A percentile compares a stretch with the other conserved stretches of the same genome.
These are phyloP conservation scores for Dendrolimus punctatus DNA, from an alignment of 1,140 invertebrate genomes.

Conservation along the genomic window DNA sequence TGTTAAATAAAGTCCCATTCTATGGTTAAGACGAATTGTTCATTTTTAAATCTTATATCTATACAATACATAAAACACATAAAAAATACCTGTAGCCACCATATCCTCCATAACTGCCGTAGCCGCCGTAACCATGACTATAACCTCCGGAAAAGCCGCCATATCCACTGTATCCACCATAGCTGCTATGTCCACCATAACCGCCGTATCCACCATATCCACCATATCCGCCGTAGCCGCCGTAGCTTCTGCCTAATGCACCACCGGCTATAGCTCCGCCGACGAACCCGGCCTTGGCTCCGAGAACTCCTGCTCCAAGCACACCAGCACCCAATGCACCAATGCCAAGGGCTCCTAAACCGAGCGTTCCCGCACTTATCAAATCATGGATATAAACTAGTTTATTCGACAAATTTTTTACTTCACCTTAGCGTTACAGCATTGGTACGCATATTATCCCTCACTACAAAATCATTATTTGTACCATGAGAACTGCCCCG, in stretches of 20 bases:
- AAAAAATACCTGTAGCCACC: conserved; percentile 12
- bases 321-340: conserved; percentile 29
- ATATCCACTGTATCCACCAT: conserved; percentile 17
- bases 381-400: background rate
- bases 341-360: conserved; percentile 26
- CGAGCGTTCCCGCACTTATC: conserved; percentile 23
- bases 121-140: conserved; percentile 9
- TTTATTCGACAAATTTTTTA: too few relatives aligned
- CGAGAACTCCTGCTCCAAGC: conserved; percentile 39
- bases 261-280: conserved; percentile 42
- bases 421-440: too few relatives aligned
- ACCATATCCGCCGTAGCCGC: conserved; percentile 26
- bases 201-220: conserved; percentile 18
- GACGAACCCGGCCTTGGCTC: conserved; percentile 48
- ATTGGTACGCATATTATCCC: too few relatives aligned
- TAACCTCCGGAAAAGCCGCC: conserved; percentile 18
- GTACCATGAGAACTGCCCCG: background rate
- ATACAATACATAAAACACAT: conserved; percentile 6
- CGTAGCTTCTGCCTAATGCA: conserved; percentile 30
- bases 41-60: too few relatives aligned
- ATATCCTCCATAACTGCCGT: conserved; percentile 15
- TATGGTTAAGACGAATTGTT: too few relatives aligned
- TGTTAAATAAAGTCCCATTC: too few relatives aligned
- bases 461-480: background rate
- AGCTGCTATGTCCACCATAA: conserved; percentile 20